These are phyloP conservation scores for Catharus minimus DNA, from an alignment of 2,113 vertebrate species.

Conservation along the genomic window DNA sequence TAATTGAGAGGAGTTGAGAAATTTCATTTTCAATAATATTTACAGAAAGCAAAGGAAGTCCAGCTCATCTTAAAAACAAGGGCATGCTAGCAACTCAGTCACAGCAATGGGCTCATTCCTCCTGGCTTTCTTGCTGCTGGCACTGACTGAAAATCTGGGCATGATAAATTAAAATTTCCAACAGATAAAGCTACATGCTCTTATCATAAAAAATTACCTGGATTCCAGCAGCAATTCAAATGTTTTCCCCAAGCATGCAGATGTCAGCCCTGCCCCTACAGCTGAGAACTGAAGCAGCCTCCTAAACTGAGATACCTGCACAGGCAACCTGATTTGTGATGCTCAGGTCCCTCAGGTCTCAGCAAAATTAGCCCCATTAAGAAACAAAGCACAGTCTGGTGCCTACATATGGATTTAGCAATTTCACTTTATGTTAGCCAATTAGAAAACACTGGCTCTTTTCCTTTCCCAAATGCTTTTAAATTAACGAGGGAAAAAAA, in stretches of 20 bases:
- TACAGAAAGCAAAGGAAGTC: not conserved
- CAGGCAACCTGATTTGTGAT: not conserved
- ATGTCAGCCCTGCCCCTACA: not conserved
- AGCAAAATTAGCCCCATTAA: not conserved
- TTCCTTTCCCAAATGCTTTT: conserved; percentile 1
- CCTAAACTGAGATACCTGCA: not conserved
- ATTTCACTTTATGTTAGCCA: not conserved
- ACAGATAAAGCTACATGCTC: not conserved
- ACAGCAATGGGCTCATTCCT: not conserved
- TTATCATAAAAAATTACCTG: not conserved
- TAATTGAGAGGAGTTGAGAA: not conserved
- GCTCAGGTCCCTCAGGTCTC: not conserved
- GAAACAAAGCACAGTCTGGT: not conserved
- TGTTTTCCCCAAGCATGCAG: not conserved
- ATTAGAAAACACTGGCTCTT: conserved; percentile 7
- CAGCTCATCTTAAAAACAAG: not conserved
- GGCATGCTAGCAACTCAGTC: not conserved
- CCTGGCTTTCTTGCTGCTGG: not conserved
- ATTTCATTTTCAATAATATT: not conserved
- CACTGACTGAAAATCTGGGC: not conserved
- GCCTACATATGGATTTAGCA: conserved; percentile 1
- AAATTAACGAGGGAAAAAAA: not conserved
- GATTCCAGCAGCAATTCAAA: not conserved
- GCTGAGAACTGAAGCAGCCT: not conserved
- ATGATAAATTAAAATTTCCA: not conserved